A percentile compares a stretch with the other conserved stretches of the same genome.
These are phyloP conservation scores for Falcaria lacertinaria DNA, from an alignment of 2,888 invertebrate species.

Conservation along the genomic window DNA sequence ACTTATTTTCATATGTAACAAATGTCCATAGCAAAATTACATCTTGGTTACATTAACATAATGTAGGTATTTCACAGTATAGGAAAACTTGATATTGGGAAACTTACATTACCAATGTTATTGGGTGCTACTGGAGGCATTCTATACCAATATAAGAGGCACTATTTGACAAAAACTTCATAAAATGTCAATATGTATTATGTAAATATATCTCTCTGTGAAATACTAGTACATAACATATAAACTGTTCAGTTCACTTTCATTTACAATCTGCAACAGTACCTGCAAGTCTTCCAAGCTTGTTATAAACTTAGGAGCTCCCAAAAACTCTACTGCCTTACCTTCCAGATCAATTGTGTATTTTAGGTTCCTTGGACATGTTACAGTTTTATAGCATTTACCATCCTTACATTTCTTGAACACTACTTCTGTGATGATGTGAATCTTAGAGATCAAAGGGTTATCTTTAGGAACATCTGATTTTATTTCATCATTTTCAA, in stretches of 20 bases:
- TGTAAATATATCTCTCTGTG: conserved; percentile 18
- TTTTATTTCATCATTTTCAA: conserved; percentile 19
- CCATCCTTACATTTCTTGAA: conserved; percentile 60
- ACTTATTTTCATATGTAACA: conserved; percentile 10
- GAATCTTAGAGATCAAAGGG: conserved; percentile 8
- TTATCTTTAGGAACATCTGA: conserved; percentile 18
- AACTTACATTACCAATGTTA: not conserved
- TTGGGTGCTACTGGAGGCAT: not conserved
- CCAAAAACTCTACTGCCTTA: conserved; percentile 64
- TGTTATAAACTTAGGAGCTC: conserved; percentile 69
- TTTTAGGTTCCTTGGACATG: conserved; percentile 65
- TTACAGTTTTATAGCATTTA: conserved; percentile 56
- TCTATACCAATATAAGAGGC: conserved; percentile 16
- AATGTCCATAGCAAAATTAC: conserved; percentile 18
- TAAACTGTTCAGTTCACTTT: conserved; percentile 60
- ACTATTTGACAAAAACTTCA: conserved; percentile 20
- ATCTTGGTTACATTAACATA: conserved; percentile 21
- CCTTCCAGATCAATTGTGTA: conserved; percentile 64
- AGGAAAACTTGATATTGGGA: not conserved
- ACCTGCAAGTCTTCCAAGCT: conserved; percentile 70
- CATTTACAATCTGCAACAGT: conserved; percentile 73
- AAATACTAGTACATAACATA: conserved; percentile 57
- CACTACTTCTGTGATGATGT: conserved; percentile 57
- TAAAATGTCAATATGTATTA: conserved; percentile 15
- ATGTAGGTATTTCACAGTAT: not conserved